Evolutionary conservation across 2,888 invertebrate genomes (phyloP), one percentile per base, ranked within the genome.

Genomic region (Spicauda simplicius): DNA sequence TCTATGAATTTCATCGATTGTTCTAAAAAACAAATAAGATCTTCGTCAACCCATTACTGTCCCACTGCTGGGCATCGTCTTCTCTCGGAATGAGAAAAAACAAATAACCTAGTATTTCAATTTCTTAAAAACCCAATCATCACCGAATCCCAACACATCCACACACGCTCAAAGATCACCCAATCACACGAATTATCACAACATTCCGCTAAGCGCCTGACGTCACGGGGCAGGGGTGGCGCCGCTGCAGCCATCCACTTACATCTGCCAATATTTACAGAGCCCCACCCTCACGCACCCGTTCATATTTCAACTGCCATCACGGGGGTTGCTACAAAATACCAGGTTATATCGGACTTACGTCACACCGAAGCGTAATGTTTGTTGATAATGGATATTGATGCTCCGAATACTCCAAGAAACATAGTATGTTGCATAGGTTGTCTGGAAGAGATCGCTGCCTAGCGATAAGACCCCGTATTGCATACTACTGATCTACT

Each of bases 191-290:
- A 4, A 59, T 60, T 60, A 60, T 60, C 52, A 48, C 19, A 64
- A 58, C 19, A 20, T 48, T 16, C 14, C 18, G 11, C 37, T 8
- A 37, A 5, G 45, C 56, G 10, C 63, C 80, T 90, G 91, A 90
- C 90, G 89, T 86, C 87, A 88, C 73, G 25, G 25, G 25, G 25
- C 25, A 76, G 81, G 87, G 90, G 85, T 82, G 82, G 84, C 86
- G 86, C 85, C 86, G 80, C 81, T 88, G 90, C 90, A 85, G 85
- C 94, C 94, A 94, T 94, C 94, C 94, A 95, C 95, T 95, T 94
- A 94, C 94, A 93, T 93, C 93, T 90, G 94, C 94, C 94, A 95
- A 95, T 95, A 95, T 95, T 95, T 94, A 87, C 94, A 90, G 87
- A 82, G 83, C 84, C 90, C 89, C 77, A 69, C 80, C 82, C 80